phyloP scores from a whole-genome alignment of 2,888 invertebrate species.

The Argyresthia goedartella region DNA sequence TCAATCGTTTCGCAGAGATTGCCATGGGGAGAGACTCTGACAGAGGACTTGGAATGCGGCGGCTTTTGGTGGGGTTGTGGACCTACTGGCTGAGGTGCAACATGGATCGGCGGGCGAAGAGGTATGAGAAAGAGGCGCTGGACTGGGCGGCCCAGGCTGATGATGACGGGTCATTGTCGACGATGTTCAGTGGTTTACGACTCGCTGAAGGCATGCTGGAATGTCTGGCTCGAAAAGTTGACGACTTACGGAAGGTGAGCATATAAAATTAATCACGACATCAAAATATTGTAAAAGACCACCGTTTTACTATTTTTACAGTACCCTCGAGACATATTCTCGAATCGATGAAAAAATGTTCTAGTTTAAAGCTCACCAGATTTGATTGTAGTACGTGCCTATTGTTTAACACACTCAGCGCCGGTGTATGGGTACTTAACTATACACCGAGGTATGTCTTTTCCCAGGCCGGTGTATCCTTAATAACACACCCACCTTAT shows the following conservation, averaged over 20 bases:
- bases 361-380: no score
- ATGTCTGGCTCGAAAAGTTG: constrained; percentile 54
- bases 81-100: constrained; percentile 52
- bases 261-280: neutral
- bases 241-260: constrained; percentile 49
- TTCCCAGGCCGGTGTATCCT: no score
- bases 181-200: constrained; percentile 42
- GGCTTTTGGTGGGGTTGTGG: constrained; percentile 48
- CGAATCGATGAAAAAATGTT: no score
- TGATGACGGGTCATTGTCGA: constrained; percentile 36
- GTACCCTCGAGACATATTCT: no score
- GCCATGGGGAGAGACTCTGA: constrained; percentile 29
- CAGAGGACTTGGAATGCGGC: constrained; percentile 32
- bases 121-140: constrained; percentile 51
- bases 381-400: no score
- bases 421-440: no score
- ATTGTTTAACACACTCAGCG: no score
- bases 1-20: constrained; percentile 47
- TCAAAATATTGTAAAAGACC: neutral
- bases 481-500: no score
- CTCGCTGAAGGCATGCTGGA: constrained; percentile 58
- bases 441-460: no score
- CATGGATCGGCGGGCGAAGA: constrained; percentile 38
- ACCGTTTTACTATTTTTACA: neutral
- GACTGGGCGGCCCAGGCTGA: constrained; percentile 30